phyloP scores from a whole-genome alignment of 2,888 invertebrate species.

The Pollenia angustigena region DNA sequence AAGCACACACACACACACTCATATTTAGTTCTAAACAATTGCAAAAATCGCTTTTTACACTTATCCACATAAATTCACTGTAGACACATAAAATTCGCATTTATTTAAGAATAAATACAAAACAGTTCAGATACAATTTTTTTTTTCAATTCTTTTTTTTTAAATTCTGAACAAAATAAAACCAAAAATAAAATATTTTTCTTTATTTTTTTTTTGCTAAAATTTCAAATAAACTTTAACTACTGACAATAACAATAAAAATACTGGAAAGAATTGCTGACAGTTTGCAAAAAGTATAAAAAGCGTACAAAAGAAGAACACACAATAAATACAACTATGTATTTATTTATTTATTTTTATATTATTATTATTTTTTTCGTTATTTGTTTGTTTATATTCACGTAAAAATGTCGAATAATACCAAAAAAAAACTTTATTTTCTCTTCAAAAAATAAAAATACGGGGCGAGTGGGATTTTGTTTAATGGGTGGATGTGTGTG shows the following conservation, averaged over 20 bases:
- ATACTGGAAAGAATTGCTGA: constrained; percentile 51
- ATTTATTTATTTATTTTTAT: constrained; percentile 33
- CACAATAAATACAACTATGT: background rate
- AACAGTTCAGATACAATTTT: background rate
- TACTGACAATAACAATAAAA: constrained; percentile 51
- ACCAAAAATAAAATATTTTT: constrained; percentile 34
- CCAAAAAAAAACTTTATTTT: background rate
- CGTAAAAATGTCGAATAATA: constrained; percentile 6
- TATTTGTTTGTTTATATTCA: constrained; percentile 30
- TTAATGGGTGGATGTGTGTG: background rate
- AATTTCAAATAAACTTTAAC: constrained; percentile 58
- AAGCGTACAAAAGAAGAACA: background rate
- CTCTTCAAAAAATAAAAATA: constrained; percentile 19
- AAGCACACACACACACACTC: constrained; percentile 4
- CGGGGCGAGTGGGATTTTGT: background rate
- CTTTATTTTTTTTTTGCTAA: background rate
- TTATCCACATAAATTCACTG: background rate
- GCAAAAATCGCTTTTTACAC: constrained; percentile 11
- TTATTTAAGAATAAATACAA: constrained; percentile 41
- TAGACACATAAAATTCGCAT: constrained; percentile 31
- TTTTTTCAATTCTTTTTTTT: background rate
- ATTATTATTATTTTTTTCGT: constrained; percentile 7
- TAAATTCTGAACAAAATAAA: constrained; percentile 35
- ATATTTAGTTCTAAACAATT: constrained; percentile 21
- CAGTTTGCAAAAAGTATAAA: constrained; percentile 39